Evolutionary conservation across 2,797 vertebrate genomes (phyloP).

Genomic region (Gastrophryne carolinensis): DNA sequence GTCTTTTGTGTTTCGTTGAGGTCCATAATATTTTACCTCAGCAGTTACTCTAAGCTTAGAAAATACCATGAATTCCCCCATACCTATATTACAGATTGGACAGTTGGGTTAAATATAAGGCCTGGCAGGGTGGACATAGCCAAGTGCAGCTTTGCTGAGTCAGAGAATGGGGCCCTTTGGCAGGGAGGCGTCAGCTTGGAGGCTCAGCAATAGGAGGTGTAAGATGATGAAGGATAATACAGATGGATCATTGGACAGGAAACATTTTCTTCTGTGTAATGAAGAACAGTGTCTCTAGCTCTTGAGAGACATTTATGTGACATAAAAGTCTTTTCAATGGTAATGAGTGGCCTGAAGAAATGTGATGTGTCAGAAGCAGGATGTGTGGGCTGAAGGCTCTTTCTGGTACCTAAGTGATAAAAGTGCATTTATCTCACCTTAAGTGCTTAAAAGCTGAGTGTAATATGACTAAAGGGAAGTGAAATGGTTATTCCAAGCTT

Average conservation of each 20-base stretch:
- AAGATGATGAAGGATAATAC: conserved; percentile 2
- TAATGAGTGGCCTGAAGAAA: background rate
- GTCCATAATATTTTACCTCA: no score
- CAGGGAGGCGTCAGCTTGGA: background rate
- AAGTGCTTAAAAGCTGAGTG: background rate
- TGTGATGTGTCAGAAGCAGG: background rate
- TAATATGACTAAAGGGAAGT: background rate
- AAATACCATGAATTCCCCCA: no score
- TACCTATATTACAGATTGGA: no score
- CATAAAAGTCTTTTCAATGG: background rate
- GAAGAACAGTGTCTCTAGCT: background rate
- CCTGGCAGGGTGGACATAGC: background rate
- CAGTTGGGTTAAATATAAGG: no score
- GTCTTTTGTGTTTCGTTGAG: no score
- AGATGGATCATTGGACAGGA: conserved; percentile 6
- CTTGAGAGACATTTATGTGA: background rate
- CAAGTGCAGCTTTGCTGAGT: background rate
- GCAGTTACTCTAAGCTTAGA: no score
- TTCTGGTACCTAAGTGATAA: background rate
- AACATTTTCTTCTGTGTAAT: background rate
- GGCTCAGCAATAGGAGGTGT: background rate
- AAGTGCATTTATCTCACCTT: background rate
- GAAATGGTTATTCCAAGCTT: background rate
- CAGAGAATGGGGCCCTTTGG: background rate
- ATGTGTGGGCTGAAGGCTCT: background rate